These are phyloP conservation scores for Meriones unguiculatus DNA, from an alignment of 2,113 vertebrate species.

Conservation along the genomic window DNA sequence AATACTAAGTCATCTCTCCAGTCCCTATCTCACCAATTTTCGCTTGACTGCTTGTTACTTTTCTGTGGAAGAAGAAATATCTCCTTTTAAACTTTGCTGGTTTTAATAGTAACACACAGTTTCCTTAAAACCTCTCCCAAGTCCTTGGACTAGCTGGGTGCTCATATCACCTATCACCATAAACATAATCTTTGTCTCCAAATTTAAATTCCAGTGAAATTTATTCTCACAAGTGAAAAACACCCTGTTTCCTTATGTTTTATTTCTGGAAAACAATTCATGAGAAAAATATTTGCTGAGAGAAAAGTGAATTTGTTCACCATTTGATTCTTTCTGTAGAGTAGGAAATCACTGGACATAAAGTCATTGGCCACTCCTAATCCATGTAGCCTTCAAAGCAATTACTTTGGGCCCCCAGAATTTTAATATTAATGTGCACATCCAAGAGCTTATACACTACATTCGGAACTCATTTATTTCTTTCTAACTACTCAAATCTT, in stretches of 20 bases:
- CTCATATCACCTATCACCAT: neutral
- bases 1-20: neutral
- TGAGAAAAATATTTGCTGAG: neutral
- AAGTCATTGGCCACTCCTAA: neutral
- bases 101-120: neutral
- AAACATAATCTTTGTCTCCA: neutral
- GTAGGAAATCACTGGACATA: conserved; percentile 28
- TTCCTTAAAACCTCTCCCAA: neutral
- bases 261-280: neutral
- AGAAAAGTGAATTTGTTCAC: conserved; percentile 33
- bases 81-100: neutral
- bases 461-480: neutral
- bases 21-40: neutral
- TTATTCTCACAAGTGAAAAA: conserved; percentile 42
- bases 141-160: neutral
- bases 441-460: neutral
- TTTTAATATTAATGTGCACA: neutral
- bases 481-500: neutral
- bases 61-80: neutral
- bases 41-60: neutral
- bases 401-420: neutral
- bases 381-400: neutral
- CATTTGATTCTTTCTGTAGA: neutral
- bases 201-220: conserved; percentile 47
- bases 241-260: conserved; percentile 34